Evolutionary conservation across 2,888 invertebrate genomes (phyloP), one percentile per base, ranked within the genome.

Genomic region (Thecophora atra): DNA sequence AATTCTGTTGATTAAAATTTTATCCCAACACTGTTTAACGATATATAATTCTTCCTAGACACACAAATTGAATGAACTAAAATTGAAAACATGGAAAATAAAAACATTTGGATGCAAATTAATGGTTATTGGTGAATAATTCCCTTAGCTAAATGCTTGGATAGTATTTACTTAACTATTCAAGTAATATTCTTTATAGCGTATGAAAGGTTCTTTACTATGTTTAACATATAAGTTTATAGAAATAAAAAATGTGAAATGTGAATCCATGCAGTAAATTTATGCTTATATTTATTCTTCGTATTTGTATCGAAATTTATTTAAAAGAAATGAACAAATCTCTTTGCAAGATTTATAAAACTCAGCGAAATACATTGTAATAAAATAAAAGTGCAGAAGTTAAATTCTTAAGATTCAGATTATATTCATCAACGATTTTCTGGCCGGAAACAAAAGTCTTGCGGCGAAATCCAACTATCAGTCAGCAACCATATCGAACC

Each of bases 401-500:
- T 37, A 44, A 44, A 44, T 13, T 7, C 44, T 13, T 44, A 13
- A 44, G 13, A 7, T 13, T 44, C 44, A 44, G 44, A 44, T 44
- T 44, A 44, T n/a, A n/a, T 37, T 37, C 6, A 37, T 37, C 37
- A 37, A 37, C 37, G 37, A n/a, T 26, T 30, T 70, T 72, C 52
- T 19, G 74, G 78, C 0, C 79, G 77, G 77, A 82, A 82, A 69
- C 85, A 85, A 68, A 83, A 81, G 69, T 85, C 84, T 44, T 82
- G 74, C 0, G 85, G 81, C 26, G 76, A 80, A 3, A 85, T 75
- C 52, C 83, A 79, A 15, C 80, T 80, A 75, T 85, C 84, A 56
- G 83, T 83, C 2, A 85, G 74, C 37, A 85, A 77, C 84, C 84
- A 85, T 11, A 85, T 79, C 0, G 82, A 80, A 13, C 80, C 81